phyloP scores from a whole-genome alignment of 2,113 vertebrate species.

The Oxyura jamaicensis region DNA sequence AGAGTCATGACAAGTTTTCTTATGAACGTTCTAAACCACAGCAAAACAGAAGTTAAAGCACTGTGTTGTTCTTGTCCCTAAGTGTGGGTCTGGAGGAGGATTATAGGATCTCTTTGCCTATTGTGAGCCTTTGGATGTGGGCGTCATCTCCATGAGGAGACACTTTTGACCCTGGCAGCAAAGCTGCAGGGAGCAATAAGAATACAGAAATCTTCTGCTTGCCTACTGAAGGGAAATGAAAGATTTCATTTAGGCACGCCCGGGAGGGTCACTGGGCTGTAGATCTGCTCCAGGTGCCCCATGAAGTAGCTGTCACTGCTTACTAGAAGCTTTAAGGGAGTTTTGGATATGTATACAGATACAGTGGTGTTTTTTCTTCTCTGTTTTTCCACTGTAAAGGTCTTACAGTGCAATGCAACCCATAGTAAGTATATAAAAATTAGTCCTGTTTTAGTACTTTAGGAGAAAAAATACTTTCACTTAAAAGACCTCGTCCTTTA shows the following conservation, averaged over 20 bases:
- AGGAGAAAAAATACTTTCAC: not conserved
- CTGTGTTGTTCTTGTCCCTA: not conserved
- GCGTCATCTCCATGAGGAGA: not conserved
- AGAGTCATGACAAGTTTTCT: not conserved
- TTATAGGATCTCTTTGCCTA: not conserved
- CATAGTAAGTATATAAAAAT: not conserved
- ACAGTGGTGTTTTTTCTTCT: not conserved
- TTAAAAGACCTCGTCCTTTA: not conserved
- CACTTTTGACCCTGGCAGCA: not conserved
- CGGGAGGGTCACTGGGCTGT: accelerated
- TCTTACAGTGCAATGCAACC: not conserved
- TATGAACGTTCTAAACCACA: not conserved
- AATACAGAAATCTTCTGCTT: not conserved
- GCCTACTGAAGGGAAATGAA: not conserved
- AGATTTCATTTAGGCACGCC: not conserved
- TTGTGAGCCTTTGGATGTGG: not conserved
- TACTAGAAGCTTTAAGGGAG: not conserved
- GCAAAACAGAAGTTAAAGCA: not conserved
- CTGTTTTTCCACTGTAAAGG: not conserved
- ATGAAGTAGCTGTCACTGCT: not conserved
- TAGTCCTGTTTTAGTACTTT: not conserved
- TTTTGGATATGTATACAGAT: not conserved
- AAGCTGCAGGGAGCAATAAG: not conserved
- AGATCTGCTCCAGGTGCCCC: not conserved
- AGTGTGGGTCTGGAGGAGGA: not conserved